These are phyloP conservation scores for Aelia acuminata DNA, from an alignment of 2,888 invertebrate species.

Conservation along the genomic window DNA sequence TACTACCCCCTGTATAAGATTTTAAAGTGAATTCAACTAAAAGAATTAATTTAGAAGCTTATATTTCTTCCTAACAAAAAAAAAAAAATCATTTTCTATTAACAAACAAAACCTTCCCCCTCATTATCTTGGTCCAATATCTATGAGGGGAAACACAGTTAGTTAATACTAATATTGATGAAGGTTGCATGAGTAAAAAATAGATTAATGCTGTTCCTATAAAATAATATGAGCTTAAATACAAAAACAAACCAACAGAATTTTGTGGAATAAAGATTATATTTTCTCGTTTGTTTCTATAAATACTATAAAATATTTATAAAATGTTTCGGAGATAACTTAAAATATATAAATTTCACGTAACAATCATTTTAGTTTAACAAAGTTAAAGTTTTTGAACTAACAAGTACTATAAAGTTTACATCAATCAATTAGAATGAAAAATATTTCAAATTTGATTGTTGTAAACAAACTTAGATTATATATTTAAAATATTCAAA, in stretches of 20 bases:
- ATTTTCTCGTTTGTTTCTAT: slow-evolving; percentile 26
- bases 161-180: no score
- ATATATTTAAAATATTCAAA: not conserved
- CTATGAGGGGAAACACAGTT: no score
- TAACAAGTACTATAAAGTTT: not conserved
- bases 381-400: not conserved
- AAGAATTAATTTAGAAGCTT: no score
- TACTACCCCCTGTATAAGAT: no score
- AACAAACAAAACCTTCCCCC: no score
- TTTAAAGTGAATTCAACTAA: no score
- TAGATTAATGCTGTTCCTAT: not conserved
- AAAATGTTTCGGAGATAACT: slow-evolving; percentile 35
- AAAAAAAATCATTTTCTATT: no score
- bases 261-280: slow-evolving; percentile 31
- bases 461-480: not conserved
- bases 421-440: not conserved
- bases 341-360: slow-evolving; percentile 38
- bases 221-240: slow-evolving; percentile 26
- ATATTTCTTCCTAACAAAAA: no score
- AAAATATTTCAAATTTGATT: not conserved
- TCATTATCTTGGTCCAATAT: no score
- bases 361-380: slow-evolving; percentile 4
- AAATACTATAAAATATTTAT: slow-evolving; percentile 40
- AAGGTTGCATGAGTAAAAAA: not conserved
- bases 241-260: slow-evolving; percentile 7